These are phyloP conservation scores for Drosophila hamatofila DNA, from an alignment of 2,888 invertebrate species.

Conservation along the genomic window DNA sequence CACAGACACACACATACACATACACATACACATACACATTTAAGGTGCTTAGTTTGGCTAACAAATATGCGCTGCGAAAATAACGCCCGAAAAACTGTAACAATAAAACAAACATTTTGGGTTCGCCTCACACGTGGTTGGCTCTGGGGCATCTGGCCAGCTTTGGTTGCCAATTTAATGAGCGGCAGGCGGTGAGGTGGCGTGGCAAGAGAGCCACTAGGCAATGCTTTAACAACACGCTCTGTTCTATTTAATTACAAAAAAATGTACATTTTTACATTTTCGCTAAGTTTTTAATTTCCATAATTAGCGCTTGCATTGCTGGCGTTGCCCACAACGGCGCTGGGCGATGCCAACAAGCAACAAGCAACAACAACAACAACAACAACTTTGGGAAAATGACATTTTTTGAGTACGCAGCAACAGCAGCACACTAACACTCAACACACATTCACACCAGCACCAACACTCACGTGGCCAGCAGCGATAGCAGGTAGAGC, in stretches of 20 bases:
- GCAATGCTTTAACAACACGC: constrained; percentile 36
- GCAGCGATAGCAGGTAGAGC: constrained; percentile 20
- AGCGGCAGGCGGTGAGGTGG: neutral
- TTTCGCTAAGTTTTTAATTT: constrained; percentile 78
- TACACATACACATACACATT: constrained; percentile 13
- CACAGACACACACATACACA: constrained; percentile 11
- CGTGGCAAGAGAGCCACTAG: neutral
- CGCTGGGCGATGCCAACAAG: constrained; percentile 22
- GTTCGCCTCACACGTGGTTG: constrained; percentile 65
- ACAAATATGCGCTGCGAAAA: constrained; percentile 40
- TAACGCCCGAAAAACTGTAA: constrained; percentile 32
- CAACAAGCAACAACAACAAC: constrained; percentile 26
- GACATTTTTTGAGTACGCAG: constrained; percentile 51
- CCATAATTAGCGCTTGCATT: constrained; percentile 75
- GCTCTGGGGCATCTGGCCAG: constrained; percentile 53
- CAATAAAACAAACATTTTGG: constrained; percentile 57
- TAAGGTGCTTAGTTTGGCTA: constrained; percentile 24
- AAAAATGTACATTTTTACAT: constrained; percentile 76
- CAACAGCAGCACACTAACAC: constrained; percentile 23
- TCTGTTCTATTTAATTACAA: constrained; percentile 76
- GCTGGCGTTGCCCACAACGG: constrained; percentile 35
- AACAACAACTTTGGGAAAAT: constrained; percentile 41
- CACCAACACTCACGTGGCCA: constrained; percentile 16
- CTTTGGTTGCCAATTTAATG: constrained; percentile 55
- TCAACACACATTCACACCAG: constrained; percentile 13